Conservation (phyloP, 2,888 invertebrate genomes). For the Kuschelorhynchus macadamiae region DNA sequence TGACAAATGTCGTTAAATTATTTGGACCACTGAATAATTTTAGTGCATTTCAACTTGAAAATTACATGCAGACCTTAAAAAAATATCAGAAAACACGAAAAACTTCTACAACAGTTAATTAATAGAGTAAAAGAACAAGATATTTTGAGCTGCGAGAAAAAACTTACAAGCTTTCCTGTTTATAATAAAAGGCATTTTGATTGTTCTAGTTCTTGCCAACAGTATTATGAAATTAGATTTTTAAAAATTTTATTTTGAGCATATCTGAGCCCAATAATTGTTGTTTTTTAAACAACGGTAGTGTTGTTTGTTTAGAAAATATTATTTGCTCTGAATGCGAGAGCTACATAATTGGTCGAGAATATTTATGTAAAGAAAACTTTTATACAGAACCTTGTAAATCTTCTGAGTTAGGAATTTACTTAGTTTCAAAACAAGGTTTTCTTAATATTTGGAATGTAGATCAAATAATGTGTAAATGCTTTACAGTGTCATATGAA, state of each 20-base stretch:
- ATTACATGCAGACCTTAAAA: conserved; percentile 29
- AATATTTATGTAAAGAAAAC: conserved; percentile 17
- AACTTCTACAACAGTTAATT: conserved; percentile 34
- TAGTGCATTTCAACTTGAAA: conserved; percentile 16
- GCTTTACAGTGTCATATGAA: conserved; percentile 15
- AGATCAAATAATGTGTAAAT: conserved; percentile 23
- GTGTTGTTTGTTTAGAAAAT: conserved; percentile 31
- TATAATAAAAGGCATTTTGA: not conserved
- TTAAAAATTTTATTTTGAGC: conserved; percentile 24
- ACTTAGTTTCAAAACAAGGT: conserved; percentile 16
- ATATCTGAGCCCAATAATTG: conserved; percentile 25
- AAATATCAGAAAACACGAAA: conserved; percentile 29
- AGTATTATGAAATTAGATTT: conserved; percentile 3
- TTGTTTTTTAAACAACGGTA: conserved; percentile 26
- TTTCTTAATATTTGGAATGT: conserved; percentile 19
- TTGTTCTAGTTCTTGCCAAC: not conserved
- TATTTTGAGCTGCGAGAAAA: not conserved
- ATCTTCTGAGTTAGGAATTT: conserved; percentile 33
- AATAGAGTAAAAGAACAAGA: conserved; percentile 21
- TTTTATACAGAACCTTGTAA: conserved; percentile 32
- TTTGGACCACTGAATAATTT: conserved; percentile 21
- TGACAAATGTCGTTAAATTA: conserved; percentile 4
- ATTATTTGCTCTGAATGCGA: conserved; percentile 44
- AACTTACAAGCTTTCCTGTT: not conserved
- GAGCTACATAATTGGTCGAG: conserved; percentile 13